phyloP scores from a whole-genome alignment of 2,888 invertebrate species.

The Scrobipalpa costella region DNA sequence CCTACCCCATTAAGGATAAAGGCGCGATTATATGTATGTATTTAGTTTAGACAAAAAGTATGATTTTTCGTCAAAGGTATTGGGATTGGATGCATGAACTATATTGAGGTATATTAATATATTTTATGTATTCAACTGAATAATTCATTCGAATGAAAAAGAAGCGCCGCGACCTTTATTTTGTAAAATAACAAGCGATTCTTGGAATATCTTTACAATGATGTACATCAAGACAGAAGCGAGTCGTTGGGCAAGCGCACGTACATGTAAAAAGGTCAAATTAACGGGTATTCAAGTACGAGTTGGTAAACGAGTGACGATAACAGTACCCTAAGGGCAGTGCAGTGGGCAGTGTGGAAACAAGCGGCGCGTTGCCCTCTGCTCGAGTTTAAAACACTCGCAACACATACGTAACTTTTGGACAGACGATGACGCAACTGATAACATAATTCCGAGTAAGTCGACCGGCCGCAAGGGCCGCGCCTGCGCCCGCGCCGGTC shows the following conservation, averaged over 20 bases:
- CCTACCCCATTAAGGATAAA: too few species aligned
- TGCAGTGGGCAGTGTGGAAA: neutral
- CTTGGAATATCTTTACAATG: neutral
- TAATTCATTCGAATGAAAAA: too few species aligned
- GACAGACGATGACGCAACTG: slow-evolving; percentile 6
- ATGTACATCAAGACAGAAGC: neutral
- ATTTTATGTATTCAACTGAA: too few species aligned
- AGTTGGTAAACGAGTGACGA: slow-evolving; percentile 11
- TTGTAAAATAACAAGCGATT: too few species aligned
- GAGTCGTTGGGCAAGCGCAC: slow-evolving; percentile 7
- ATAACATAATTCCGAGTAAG: slow-evolving; percentile 12
- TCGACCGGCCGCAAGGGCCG: slow-evolving; percentile 1
- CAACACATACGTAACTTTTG: slow-evolving; percentile 9
- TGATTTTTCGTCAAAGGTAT: too few species aligned
- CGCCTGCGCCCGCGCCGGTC: neutral
- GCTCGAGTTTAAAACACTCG: neutral
- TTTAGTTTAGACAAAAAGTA: too few species aligned
- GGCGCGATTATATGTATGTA: too few species aligned
- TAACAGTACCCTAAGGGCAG: slow-evolving; percentile 6
- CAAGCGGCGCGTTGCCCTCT: slow-evolving; percentile 3
- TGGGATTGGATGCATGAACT: too few species aligned
- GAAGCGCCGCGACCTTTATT: too few species aligned
- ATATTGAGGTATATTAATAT: too few species aligned
- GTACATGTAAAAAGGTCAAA: slow-evolving; percentile 11
- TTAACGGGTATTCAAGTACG: slow-evolving; percentile 13